Conservation (phyloP, 2,888 invertebrate genomes). For the Apodemia duryi region DNA sequence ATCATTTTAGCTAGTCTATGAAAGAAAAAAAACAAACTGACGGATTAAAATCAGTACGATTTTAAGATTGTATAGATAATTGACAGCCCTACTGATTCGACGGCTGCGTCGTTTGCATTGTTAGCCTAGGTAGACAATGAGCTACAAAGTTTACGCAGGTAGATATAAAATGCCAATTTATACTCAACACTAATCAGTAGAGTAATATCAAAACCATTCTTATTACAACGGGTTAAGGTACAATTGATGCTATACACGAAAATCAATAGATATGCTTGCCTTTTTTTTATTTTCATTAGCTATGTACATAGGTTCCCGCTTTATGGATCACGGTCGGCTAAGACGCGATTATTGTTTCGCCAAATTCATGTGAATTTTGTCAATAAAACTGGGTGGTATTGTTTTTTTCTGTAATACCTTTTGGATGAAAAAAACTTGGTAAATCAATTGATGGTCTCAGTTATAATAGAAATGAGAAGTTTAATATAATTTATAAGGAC, state of each 20-base stretch:
- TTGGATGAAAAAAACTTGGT: conserved; percentile 27
- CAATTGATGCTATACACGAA: conserved; percentile 6
- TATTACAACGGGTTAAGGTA: conserved; percentile 32
- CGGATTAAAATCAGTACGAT: not conserved
- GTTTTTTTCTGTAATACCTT: conserved; percentile 34
- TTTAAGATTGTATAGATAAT: conserved; percentile 25
- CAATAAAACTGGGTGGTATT: conserved; percentile 67
- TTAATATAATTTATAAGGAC: not conserved
- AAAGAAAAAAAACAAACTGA: not conserved
- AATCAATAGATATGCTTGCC: conserved; percentile 51
- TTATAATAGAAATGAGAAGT: not conserved
- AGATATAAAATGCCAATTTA: conserved; percentile 50
- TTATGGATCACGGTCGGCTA: conserved; percentile 73
- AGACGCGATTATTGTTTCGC: conserved; percentile 73
- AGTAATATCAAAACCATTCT: conserved; percentile 34
- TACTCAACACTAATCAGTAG: conserved; percentile 27
- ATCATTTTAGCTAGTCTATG: not conserved
- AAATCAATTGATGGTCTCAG: not conserved
- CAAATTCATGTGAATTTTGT: conserved; percentile 70
- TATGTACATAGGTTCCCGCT: conserved; percentile 62
- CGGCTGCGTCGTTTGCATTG: conserved; percentile 70
- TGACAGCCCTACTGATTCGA: conserved; percentile 63
- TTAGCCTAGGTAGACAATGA: conserved; percentile 64
- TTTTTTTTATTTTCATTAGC: conserved; percentile 74
- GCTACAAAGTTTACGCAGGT: conserved; percentile 69